Evolutionary conservation across 2,113 vertebrate species (phyloP).

Genomic region (Mirounga angustirostris): DNA sequence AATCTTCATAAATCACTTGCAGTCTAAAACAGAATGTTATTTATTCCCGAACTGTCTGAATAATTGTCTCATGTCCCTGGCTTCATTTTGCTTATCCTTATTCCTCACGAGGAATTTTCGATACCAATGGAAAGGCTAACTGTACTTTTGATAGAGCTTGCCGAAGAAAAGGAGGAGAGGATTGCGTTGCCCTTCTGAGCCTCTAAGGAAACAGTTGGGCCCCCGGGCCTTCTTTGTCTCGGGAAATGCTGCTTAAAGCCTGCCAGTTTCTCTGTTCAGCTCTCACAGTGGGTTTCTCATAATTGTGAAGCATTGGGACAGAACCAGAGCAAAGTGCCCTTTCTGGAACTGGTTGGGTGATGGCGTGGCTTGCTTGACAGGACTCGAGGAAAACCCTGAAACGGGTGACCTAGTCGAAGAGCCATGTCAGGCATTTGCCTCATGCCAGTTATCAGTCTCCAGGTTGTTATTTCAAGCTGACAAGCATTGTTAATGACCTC

Average conservation of each 20-base stretch:
- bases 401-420: background rate
- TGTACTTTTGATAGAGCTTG: background rate
- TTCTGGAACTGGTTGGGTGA: background rate
- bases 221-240: background rate
- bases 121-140: background rate
- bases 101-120: background rate
- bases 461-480: constrained; percentile 49
- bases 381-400: background rate
- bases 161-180: background rate
- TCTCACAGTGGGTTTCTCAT: constrained; percentile 53
- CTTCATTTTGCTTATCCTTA: background rate
- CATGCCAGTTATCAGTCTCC: background rate
- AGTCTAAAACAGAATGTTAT: background rate
- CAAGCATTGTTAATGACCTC: constrained; percentile 32
- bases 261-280: constrained; percentile 35
- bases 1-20: background rate
- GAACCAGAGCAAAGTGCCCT: constrained; percentile 44
- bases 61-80: background rate
- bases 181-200: background rate
- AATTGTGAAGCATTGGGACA: constrained; percentile 34
- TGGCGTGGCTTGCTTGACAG: background rate
- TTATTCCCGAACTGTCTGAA: background rate
- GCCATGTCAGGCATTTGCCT: background rate
- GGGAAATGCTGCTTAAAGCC: background rate
- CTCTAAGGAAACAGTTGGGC: background rate